Evolutionary conservation across 2,113 vertebrate species (phyloP), one percentile per base, ranked within the genome.

Genomic region (Crocuta crocuta): DNA sequence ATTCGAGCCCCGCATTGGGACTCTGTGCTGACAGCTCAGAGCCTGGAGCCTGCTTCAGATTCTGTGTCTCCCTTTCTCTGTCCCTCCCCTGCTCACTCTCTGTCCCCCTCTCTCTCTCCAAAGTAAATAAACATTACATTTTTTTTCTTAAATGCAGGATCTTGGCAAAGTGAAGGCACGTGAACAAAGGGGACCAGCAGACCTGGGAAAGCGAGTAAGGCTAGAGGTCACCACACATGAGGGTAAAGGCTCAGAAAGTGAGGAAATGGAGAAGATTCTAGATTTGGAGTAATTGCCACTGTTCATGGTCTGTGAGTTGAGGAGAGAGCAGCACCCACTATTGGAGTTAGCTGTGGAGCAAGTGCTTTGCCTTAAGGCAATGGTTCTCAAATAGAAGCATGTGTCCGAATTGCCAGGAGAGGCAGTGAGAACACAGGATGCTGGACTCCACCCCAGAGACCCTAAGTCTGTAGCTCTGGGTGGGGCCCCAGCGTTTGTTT

Each of bases 321-420:
- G 55, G 33, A 88, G 39, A 61, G 23, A 33, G 43, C 24, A 10
- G n/a, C 1, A 10, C 0, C 6, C 1, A 4, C 9, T 10, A 13
- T 0, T 4, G 9, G 28, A 7, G 48, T 35, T 48, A 53, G 12
- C 5, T 43, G 15, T 4, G 19, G 4, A 66, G 33, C 35, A 28
- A 26, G 19, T 35, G 79, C 12, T 78, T 68, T 33, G n/a, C 2
- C 0, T 11, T 50, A 8, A n/a, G 45, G 26, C 23, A 43, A 5
- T 55, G 12, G 4, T 76, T 63, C 12, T 89, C 70, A 35, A n/a
- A 43, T 8, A 0, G 0, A 7, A 16, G 7, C 1, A 0, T 8
- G 24, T 23, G 7, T 68, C 65, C 28, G 35, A 35, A 26, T 33
- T 87, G 9, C 16, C 26, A 10, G 78, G 31, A 33, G 6, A 26